phyloP scores from a whole-genome alignment of 2,797 vertebrate species.

The Premnoplex brunnescens region DNA sequence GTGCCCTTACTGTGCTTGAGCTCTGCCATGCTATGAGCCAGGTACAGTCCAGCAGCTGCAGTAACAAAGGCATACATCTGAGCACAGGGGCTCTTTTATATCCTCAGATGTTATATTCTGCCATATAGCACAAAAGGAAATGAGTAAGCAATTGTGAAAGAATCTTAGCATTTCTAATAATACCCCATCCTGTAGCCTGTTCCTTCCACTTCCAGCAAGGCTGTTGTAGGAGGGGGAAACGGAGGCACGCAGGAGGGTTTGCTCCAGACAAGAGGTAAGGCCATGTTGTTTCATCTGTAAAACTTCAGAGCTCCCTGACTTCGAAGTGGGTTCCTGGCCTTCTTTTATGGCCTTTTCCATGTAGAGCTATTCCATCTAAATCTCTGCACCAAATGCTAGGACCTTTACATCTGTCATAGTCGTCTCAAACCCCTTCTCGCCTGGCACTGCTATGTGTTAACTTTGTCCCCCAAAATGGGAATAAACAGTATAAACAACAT shows the following conservation, averaged over 20 bases:
- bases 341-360: neutral
- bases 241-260: neutral
- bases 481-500: neutral
- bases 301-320: neutral
- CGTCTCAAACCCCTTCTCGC: neutral
- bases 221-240: neutral
- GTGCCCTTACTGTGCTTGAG: neutral
- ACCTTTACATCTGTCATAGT: neutral
- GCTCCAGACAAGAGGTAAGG: neutral
- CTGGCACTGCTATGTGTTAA: neutral
- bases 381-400: neutral
- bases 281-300: neutral
- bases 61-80: neutral
- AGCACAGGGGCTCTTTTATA: neutral
- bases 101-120: neutral
- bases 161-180: neutral
- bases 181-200: neutral
- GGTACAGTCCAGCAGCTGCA: neutral
- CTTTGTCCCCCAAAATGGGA: neutral
- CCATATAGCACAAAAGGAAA: neutral
- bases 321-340: neutral
- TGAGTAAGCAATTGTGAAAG: neutral
- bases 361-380: neutral
- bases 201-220: neutral
- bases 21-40: neutral